These are phyloP conservation scores for Panthera tigris DNA, from an alignment of 2,113 vertebrate genomes.

Conservation along the genomic window DNA sequence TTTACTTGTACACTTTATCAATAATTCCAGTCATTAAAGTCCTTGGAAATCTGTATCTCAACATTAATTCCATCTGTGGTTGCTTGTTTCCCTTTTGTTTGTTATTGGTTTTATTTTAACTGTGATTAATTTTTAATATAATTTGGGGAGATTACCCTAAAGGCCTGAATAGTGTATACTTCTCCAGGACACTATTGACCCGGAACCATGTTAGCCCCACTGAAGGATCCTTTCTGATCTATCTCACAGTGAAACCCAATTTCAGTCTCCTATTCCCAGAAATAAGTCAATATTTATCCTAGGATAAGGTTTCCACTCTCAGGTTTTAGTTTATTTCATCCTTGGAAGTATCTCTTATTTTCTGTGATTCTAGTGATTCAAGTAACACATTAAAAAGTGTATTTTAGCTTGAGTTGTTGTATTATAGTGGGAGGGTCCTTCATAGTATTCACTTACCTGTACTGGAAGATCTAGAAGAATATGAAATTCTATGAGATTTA, in stretches of 20 bases:
- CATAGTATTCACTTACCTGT: not conserved
- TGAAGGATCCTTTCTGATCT: not conserved
- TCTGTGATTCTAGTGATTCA: not conserved
- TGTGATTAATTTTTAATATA: not conserved
- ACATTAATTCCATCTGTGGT: not conserved
- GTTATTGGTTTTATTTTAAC: not conserved
- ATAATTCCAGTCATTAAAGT: not conserved
- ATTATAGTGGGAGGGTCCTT: not conserved
- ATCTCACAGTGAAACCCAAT: not conserved
- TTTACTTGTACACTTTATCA: not conserved
- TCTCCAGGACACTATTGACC: not conserved
- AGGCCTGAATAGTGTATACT: not conserved
- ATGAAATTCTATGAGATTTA: not conserved
- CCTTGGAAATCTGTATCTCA: not conserved
- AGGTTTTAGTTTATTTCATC: not conserved
- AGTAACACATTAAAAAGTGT: not conserved
- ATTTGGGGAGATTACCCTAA: not conserved
- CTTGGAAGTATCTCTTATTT: not conserved
- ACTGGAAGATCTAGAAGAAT: not conserved
- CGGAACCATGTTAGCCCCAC: not conserved
- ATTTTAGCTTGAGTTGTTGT: slow-evolving; percentile 5
- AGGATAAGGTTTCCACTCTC: not conserved
- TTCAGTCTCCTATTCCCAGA: not conserved
- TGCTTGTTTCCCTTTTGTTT: not conserved
- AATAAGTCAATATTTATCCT: not conserved